Base-by-base conservation (phyloP, 2,797 vertebrate species). In the Cirrhinus mrigala region DNA sequence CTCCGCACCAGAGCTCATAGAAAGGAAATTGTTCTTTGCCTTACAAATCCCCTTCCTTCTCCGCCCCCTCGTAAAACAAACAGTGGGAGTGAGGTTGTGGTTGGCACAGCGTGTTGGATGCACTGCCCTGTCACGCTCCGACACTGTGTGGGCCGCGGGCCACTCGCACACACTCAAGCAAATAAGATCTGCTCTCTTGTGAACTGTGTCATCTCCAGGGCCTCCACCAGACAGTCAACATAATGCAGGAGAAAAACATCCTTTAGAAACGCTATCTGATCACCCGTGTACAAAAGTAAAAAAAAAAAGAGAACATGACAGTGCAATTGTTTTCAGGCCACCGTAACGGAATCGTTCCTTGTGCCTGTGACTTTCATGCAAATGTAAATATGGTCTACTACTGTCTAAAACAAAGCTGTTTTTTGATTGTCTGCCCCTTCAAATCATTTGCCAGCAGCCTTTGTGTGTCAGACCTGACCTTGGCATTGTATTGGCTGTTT, bases 11-110 rank as follows among this genome's bases (percentile, higher is more conserved):
- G 87, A 84, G 68, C 75, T 87, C 78, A 87, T 89, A 91, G 88
- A 15, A 78, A 86, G 92, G 91, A 94, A 95, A 94, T 94, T 88
- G 94, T 88, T 94, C 91, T 91, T 93, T 91, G 90, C 92, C 86
- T 91, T 87, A 87, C 71, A 90, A 85, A 91, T 87, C 81, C 89
- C 75, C 87, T 75, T 86, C 12, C 52, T 78, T 44, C 58, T 16
- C 73, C 16, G 20, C 64, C 60, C 71, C 29, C 58, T 62, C 5
- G 27, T 77, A 87, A 81, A 70, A 58, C 50, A 76, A 84, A 89
- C 75, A 76, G 60, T 46, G 15, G 16, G 50, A 40, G 70, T 20
- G 62, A 40, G 33, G 20, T 15, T 44, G 33, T 3, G 46, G 73
- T 44, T 79, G 71, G n/a, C 22, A 29, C 40, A 52, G 20, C 20